A percentile compares a stretch with the other conserved stretches of the same genome.
Conservation (phyloP, 2,113 vertebrate genomes). For the Corythoichthys intestinalis region DNA sequence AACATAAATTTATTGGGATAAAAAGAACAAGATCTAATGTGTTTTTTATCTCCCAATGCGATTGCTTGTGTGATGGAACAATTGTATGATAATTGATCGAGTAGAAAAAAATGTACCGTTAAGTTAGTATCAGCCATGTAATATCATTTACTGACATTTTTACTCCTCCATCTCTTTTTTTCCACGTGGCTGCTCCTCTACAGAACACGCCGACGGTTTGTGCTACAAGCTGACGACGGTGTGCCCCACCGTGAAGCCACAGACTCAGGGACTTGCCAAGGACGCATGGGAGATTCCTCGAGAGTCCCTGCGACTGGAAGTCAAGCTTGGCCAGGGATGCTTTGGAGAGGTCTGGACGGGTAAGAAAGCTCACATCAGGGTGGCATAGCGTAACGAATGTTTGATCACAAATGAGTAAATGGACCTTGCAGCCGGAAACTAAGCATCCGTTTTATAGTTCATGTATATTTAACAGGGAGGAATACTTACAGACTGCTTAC, state of each 20-base stretch:
- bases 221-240: slow-evolving; percentile 93
- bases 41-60: too few relatives aligned
- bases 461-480: slow-evolving; percentile 17
- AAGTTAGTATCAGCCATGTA: not conserved
- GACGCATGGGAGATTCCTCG: slow-evolving; percentile 98
- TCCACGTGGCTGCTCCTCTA: not conserved
- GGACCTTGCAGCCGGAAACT: slow-evolving; percentile 7
- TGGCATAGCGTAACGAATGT: not conserved
- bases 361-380: slow-evolving; percentile 66
- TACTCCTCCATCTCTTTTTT: not conserved
- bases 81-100: too few relatives aligned
- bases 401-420: slow-evolving; percentile 31
- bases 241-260: slow-evolving; percentile 96
- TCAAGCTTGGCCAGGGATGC: slow-evolving; percentile 97
- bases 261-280: slow-evolving; percentile 96
- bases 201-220: slow-evolving; percentile 93
- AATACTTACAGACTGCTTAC: not conserved
- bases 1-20: too few relatives aligned
- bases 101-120: too few relatives aligned
- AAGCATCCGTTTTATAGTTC: slow-evolving; percentile 8
- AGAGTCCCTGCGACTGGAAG: slow-evolving; percentile 90
- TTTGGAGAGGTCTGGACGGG: slow-evolving; percentile 99
- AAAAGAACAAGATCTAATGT: too few relatives aligned
- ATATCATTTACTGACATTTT: not conserved
- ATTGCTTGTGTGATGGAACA: too few relatives aligned